Evolutionary conservation across 2,888 invertebrate genomes (phyloP).

Genomic region (Oasisia sp.): DNA sequence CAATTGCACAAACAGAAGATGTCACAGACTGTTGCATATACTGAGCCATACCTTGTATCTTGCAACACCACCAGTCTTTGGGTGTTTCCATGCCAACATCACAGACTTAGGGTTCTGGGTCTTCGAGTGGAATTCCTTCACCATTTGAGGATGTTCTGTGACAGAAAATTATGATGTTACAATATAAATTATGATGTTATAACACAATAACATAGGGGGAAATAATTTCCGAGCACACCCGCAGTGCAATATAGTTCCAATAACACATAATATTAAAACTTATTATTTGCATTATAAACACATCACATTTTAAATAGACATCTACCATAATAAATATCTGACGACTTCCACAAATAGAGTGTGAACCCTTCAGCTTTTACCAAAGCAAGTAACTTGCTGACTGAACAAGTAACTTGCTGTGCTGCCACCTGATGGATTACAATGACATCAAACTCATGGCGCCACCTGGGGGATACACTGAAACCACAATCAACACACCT

Average conservation of each 20-base stretch:
- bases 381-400: not conserved
- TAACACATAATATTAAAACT: not conserved
- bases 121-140: conserved; percentile 39
- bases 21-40: not conserved
- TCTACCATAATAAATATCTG: no score
- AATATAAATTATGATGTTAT: no score
- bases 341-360: no score
- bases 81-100: conserved; percentile 60
- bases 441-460: not conserved
- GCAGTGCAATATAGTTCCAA: not conserved
- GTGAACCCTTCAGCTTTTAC: no score
- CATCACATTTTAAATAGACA: no score
- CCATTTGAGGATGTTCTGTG: conserved; percentile 39
- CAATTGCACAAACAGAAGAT: no score
- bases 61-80: conserved; percentile 51
- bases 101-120: conserved; percentile 46
- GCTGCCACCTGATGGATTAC: not conserved
- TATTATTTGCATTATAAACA: not conserved
- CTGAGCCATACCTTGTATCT: conserved; percentile 53
- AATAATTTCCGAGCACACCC: no score
- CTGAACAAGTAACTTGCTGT: not conserved
- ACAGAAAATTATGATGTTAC: no score
- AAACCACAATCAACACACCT: not conserved
- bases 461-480: not conserved
- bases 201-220: no score